Evolutionary conservation across 2,888 invertebrate species (phyloP), one percentile per base, ranked within the genome.

Genomic region (Rhogogaster chlorosoma): DNA sequence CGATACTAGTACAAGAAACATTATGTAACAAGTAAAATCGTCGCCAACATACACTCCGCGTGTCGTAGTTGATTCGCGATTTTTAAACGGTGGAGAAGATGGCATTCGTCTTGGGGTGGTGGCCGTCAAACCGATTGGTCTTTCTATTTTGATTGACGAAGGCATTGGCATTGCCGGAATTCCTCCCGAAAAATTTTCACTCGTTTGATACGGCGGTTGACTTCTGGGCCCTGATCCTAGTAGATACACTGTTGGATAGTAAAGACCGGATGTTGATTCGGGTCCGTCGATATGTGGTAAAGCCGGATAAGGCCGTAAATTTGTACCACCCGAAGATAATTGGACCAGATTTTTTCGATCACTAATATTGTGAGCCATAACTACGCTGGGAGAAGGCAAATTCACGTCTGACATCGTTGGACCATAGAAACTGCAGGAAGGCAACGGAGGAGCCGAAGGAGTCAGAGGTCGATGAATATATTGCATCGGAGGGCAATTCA

Each of bases 371-470:
- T 82, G 64, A 7, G 38, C 38, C 6, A 82, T 42, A 1, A 82
- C 82, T 0, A 64, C 64, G 42, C 38, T 42, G 82, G 64, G 64
- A 5, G 82, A 26, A 57, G 64, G 82, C 15, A 64, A 64, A 26
- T 82, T 42, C 38, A 42, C 5, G 64, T 64, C 32, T 1, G 7
- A 32, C 9, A 18, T 10, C 15, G 18, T 12, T 22, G 53, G 57
- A 36, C 53, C 26, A 29, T 77, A 26, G 7, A 26, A 12, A 9
- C 32, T 32, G 9, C 38, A 38, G 7, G 32, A 36, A n/a, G 53
- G 36, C 10, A 78, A 57, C 32, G 57, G 7, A 26, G 78, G 53
- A 78, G 78, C 78, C 53, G 78, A 78, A 22, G 57, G 57, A 53
- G n/a, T 36, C 18, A n/a, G 1, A 18, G 22, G 10, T 45, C 36